phyloP scores from a whole-genome alignment of 2,888 invertebrate genomes.

The Ichneumoninae sp. region DNA sequence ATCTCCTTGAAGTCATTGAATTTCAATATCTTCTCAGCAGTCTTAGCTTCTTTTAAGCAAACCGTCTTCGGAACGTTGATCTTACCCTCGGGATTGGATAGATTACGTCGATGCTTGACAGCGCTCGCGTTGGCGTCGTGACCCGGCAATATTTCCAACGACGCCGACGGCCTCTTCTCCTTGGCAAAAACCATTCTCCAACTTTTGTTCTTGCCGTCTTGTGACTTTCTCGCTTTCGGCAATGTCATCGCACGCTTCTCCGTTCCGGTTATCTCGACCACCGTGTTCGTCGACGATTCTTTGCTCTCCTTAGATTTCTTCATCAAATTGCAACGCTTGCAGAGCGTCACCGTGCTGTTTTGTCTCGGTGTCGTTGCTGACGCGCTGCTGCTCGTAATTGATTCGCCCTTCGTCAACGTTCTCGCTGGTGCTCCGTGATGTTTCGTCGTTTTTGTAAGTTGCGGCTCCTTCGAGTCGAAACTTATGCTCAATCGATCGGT shows the following conservation, averaged over 20 bases:
- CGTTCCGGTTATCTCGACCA: conserved; percentile 71
- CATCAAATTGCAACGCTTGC: conserved; percentile 79
- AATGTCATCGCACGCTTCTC: conserved; percentile 82
- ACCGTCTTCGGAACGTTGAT: conserved; percentile 54
- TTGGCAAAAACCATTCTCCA: conserved; percentile 82
- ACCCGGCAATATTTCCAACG: conserved; percentile 78
- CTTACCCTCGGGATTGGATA: conserved; percentile 81
- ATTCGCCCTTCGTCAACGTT: conserved; percentile 78
- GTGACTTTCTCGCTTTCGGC: conserved; percentile 80
- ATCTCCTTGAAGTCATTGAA: conserved; percentile 77
- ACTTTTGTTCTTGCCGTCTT: conserved; percentile 80
- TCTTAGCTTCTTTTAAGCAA: conserved; percentile 64
- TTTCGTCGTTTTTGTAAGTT: conserved; percentile 70
- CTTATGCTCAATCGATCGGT: conserved; percentile 86
- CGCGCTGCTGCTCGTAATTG: conserved; percentile 70
- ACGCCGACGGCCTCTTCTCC: conserved; percentile 81
- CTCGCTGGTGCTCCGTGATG: conserved; percentile 72
- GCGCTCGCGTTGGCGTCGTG: conserved; percentile 66
- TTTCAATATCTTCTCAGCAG: conserved; percentile 65
- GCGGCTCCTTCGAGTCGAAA: conserved; percentile 83
- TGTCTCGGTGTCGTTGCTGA: conserved; percentile 63
- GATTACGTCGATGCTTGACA: conserved; percentile 78
- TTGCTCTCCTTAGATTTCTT: conserved; percentile 72
- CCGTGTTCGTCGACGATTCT: conserved; percentile 61
- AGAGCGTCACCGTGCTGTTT: conserved; percentile 70